Evolutionary conservation across 2,113 vertebrate genomes (phyloP), one percentile per base, ranked within the genome.

Genomic region (Stigmatopora nigra): DNA sequence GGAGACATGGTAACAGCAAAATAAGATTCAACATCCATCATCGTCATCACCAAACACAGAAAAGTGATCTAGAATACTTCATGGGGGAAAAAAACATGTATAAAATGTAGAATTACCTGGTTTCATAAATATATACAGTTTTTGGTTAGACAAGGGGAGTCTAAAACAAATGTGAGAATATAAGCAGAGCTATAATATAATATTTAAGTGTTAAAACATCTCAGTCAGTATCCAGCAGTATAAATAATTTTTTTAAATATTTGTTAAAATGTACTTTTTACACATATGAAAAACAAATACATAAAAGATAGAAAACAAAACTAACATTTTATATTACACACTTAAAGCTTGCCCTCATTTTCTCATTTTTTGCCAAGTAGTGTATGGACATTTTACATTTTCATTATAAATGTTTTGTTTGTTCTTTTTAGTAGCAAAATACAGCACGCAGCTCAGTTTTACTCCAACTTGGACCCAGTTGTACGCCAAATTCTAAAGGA

Each of bases 401-500:
- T n/a, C n/a, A 25, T 16, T 31, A 31, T 2, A 31, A 1, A 31
- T 31, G 3, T 31, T 17, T 17, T 56, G 15, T 14, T 22, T 17
- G 36, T 36, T 12, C 56, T 35, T 25, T 17, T 46, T 67, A 8
- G 11, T 22, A 85, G 81, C 31, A 82, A 79, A 61, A 56, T 14
- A 1, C 70, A 82, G 31, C 52, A 67, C 15, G 38, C 62, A 5
- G 57, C 56, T 16, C 71, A 72, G 63, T 60, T 73, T 62, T 71
- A 76, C 58, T 52, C 82, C 59, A 77, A 86, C 74, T 70, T 88
- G 77, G 88, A 90, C 52, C 87, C 82, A 25, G 41, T 67, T 19
- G 45, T 89, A 0, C 84, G 73, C 19, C 72, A 81, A 60, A n/a
- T 90, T 51, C 78, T 92, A 63, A 84, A 89, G 56, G 90, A 91